Evolutionary conservation across 2,797 vertebrate genomes (phyloP), one percentile per base, ranked within the genome.

Genomic region (Gymnoscopelus braueri): DNA sequence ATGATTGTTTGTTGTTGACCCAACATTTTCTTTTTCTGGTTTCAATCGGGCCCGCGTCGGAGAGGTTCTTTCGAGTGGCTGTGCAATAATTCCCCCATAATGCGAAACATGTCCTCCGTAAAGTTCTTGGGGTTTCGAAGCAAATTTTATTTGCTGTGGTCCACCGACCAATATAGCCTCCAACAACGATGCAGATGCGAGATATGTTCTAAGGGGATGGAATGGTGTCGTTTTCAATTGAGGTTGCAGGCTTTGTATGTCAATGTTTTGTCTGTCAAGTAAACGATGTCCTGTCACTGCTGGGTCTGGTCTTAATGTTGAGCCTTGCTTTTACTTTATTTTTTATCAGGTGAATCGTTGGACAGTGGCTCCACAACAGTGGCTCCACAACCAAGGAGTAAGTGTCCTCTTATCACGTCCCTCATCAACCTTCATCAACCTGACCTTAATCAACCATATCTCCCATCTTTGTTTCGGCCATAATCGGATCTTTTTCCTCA

Each of bases 271-370:
- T 69, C 55, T 35, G 19, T 6, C 57, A 62, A 65, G 29, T 63
- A 57, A 71, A 35, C 69, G 12, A 56, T 69, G 63, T 54, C 53
- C 65, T 69, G 53, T 51, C 69, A 63, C 62, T 81, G 64, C 72
- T 13, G 12, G 50, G 12, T 74, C 56, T 81, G 59, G 64, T 76
- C 74, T 82, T 14, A 82, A 66, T 29, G 14, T 72, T 60, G 48
- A 77, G 52, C 72, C 71, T 79, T 83, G 59, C 57, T 84, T 85
- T 74, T 10, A 12, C 44, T 12, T 76, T 81, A 52, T 55, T 9
- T 7, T 55, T 19, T 19, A 55, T 51, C 78, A 94, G 93, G 93
- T 83, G 87, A 91, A 84, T 86, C 19, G 19, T 19, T 19, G 19
- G 19, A 19, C 19, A 19, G 19, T 19, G 19, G 19, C 90, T 11